Evolutionary conservation across 2,797 vertebrate species (phyloP).

Genomic region (Microctenopoma steveboyesi): DNA sequence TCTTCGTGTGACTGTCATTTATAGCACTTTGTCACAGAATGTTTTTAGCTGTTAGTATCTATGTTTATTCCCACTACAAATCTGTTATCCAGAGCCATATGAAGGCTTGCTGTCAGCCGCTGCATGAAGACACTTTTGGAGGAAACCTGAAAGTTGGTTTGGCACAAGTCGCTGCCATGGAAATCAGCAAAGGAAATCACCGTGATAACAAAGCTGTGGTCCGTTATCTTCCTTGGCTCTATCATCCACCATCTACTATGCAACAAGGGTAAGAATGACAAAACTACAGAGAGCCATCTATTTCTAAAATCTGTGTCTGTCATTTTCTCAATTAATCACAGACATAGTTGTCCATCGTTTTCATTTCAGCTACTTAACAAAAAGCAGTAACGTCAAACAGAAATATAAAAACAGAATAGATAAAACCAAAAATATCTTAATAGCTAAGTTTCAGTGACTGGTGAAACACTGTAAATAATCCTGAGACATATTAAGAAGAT

Average conservation of each 20-base stretch:
- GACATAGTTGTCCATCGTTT: neutral
- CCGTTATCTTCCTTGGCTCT: slow-evolving; percentile 97
- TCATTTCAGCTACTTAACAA: neutral
- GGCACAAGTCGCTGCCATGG: slow-evolving; percentile 98
- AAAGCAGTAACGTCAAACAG: neutral
- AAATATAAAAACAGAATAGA: slow-evolving; percentile 1
- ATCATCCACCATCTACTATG: slow-evolving; percentile 97
- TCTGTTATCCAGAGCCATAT: slow-evolving; percentile 90
- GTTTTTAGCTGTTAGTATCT: neutral
- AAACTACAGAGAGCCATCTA: neutral
- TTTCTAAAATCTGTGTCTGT: neutral
- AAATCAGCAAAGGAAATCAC: slow-evolving; percentile 97
- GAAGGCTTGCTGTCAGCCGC: slow-evolving; percentile 98
- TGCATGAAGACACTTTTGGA: slow-evolving; percentile 98
- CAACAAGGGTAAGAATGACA: slow-evolving; percentile 92
- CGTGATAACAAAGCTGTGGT: slow-evolving; percentile 98
- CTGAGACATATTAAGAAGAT: neutral
- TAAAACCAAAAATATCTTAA: neutral
- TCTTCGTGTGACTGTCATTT: neutral
- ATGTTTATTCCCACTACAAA: slow-evolving; percentile 1
- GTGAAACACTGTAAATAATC: neutral
- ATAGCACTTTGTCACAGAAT: neutral
- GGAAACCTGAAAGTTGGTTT: slow-evolving; percentile 98
- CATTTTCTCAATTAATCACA: slow-evolving; percentile 20
- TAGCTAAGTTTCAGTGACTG: neutral